Evolutionary conservation across 2,113 vertebrate species (phyloP).

Genomic region (Phalacrocorax pelagicus): DNA sequence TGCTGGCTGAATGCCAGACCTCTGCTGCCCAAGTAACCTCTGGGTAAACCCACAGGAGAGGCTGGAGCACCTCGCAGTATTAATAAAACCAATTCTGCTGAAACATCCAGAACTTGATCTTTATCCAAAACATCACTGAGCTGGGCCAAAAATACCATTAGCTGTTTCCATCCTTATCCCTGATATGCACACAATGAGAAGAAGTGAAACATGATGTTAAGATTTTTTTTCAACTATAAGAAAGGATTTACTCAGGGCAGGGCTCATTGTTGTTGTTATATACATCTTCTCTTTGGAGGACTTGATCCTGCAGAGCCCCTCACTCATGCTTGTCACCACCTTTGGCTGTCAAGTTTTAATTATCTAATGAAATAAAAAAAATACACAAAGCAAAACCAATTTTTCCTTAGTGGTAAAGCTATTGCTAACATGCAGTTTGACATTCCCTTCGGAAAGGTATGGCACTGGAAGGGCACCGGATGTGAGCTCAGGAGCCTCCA

Average conservation of each 20-base stretch:
- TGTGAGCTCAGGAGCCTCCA: background rate
- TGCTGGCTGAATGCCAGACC: background rate
- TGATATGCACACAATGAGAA: background rate
- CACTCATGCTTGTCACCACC: background rate
- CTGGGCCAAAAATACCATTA: constrained; percentile 5
- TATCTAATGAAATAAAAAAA: background rate
- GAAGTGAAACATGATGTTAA: background rate
- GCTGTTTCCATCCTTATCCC: background rate
- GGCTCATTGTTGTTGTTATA: background rate
- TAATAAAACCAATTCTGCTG: background rate
- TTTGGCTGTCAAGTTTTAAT: background rate
- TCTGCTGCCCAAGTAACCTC: background rate
- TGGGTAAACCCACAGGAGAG: background rate
- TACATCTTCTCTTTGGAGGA: background rate
- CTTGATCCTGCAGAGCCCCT: background rate
- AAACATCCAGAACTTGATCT: background rate
- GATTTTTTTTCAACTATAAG: background rate
- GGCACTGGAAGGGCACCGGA: background rate
- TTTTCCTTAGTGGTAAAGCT: background rate
- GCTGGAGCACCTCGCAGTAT: background rate
- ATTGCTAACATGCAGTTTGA: background rate
- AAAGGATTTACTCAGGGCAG: background rate
- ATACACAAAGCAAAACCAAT: too few relatives aligned
- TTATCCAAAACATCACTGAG: background rate
- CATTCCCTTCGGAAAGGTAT: background rate